Evolutionary conservation across 2,888 invertebrate genomes (phyloP), one percentile per base, ranked within the genome.

Genomic region (Caenorhabditis drosophilae): DNA sequence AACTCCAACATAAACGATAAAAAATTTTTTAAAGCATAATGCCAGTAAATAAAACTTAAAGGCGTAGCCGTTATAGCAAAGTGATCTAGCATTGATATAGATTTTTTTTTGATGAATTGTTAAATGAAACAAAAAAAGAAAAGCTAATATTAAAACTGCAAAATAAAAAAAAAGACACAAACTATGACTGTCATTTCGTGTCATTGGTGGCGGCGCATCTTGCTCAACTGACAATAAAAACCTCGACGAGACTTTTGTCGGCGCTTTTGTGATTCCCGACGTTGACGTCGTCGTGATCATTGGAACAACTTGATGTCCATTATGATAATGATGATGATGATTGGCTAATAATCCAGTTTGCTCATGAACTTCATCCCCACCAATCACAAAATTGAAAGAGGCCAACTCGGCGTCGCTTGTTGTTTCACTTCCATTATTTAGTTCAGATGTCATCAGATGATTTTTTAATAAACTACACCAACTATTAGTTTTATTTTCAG

Each of bases 181-280:
- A 72, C 71, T 42, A 61, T 72, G 71, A 51, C 71, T 72, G 40
- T 71, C 61, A 42, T 68, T 62, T 46, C 71, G 54, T 25, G 66
- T 67, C 57, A 67, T 54, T 35, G 64, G 55, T 20, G 56, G 62
- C 12, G 59, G 59, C 18, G 70, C 59, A 25, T 59, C 60, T 11
- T 57, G 34, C 25, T 66, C 62, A 6, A 66, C 57, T 15, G 62
- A 59, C 15, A 68, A 49, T 20, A 60, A 48, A 36, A 68, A 68
- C 23, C 68, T 47, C 11, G 68, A 66, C 34, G 68, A 64, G 11
- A 58, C 57, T 59, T 68, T 71, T 2, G 51, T 54, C 6, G 51
- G 54, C 22, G 41, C 36, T 26, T 45, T 34, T 26, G 22, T 15
- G 23, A 53, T 49, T 18, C 41, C 53, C 9, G 40, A n/a, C 9